These are phyloP conservation scores for Perodicticus potto DNA, from an alignment of 2,797 vertebrate species.

Conservation along the genomic window DNA sequence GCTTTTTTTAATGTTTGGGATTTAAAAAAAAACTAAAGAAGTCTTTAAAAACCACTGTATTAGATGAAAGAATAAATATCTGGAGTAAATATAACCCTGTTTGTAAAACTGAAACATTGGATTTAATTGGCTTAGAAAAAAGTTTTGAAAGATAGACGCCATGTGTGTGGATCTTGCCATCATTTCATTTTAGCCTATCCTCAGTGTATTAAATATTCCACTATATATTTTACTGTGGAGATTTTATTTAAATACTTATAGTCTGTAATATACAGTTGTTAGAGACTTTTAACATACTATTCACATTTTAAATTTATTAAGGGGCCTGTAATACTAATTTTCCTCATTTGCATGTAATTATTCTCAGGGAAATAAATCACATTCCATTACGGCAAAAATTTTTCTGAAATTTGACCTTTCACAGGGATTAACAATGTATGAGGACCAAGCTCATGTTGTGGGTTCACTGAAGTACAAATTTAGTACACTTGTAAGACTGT, in stretches of 20 bases:
- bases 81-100: neutral
- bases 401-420: conserved; percentile 26
- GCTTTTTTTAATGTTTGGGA: neutral
- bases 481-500: conserved; percentile 27
- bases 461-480: neutral
- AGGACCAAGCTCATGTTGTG: conserved; percentile 22
- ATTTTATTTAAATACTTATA: conserved; percentile 52
- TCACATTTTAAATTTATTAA: conserved; percentile 35
- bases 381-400: conserved; percentile 26
- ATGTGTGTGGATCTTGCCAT: neutral
- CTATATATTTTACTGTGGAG: neutral
- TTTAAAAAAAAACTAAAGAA: neutral
- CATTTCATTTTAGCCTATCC: conserved; percentile 32
- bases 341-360: conserved; percentile 27
- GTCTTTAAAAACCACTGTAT: conserved; percentile 5
- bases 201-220: conserved; percentile 39
- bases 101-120: conserved; percentile 48
- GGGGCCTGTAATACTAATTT: neutral
- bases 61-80: conserved; percentile 27
- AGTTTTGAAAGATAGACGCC: conserved; percentile 2
- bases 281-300: neutral
- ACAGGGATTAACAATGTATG: conserved; percentile 1
- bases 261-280: neutral
- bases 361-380: conserved; percentile 50
- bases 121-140: conserved; percentile 43